Percentiles rank a stretch among this genome's conserved stretches.
These are phyloP conservation scores for Psettodes erumei DNA, from an alignment of 2,113 vertebrate genomes.

Conservation along the genomic window DNA sequence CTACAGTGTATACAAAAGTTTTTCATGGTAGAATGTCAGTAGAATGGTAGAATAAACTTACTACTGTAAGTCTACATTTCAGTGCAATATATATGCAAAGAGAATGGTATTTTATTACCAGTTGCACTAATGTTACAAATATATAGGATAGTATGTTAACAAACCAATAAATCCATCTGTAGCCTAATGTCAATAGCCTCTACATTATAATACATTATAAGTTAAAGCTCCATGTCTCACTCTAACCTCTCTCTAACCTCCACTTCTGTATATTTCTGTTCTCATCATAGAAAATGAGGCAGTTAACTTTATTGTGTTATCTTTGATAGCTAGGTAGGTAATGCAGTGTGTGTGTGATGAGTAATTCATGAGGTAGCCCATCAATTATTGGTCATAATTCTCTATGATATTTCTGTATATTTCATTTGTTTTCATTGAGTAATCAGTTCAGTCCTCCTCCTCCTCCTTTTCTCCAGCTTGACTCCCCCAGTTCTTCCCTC, in stretches of 20 bases:
- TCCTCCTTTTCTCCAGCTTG: conserved; percentile 37
- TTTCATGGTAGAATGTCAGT: background rate
- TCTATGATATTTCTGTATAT: conserved; percentile 3
- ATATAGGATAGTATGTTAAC: background rate
- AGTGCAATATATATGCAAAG: too few relatives aligned
- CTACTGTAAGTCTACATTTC: too few relatives aligned
- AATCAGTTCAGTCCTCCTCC: conserved; percentile 3
- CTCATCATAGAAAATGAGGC: background rate
- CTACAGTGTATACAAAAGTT: too few relatives aligned
- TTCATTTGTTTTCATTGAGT: background rate
- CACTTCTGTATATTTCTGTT: background rate
- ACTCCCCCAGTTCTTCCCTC: conserved; percentile 54
- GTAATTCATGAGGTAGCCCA: conserved; percentile 5
- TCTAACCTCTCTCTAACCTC: background rate
- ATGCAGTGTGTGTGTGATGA: background rate
- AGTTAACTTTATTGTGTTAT: background rate
- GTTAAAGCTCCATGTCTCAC: background rate
- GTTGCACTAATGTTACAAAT: too few relatives aligned
- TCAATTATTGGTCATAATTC: background rate
- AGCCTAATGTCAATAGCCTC: background rate
- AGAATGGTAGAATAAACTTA: too few relatives aligned
- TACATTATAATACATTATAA: background rate
- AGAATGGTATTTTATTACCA: too few relatives aligned
- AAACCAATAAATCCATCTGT: background rate
- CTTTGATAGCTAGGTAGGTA: background rate